Conservation (phyloP, 2,113 vertebrate species). For the Hippocampus zosterae region DNA sequence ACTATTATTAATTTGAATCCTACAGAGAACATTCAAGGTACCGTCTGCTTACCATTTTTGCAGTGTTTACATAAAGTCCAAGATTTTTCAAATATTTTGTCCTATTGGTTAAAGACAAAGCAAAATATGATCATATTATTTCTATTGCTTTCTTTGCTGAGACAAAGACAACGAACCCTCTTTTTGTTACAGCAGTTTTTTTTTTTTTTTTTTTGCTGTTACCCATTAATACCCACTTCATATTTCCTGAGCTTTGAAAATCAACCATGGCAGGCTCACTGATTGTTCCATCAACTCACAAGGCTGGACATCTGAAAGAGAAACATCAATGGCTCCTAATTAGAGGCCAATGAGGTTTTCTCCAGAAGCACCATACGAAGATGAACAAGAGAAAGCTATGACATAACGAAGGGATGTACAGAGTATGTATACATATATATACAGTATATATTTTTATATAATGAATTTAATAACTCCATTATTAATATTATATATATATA, state of each 20-base stretch:
- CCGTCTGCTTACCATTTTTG: too few relatives aligned
- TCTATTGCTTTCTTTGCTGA: neutral
- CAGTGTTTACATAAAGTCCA: too few relatives aligned
- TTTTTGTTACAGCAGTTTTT: constrained; percentile 2
- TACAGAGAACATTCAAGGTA: too few relatives aligned
- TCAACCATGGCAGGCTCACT: constrained; percentile 29
- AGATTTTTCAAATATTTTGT: too few relatives aligned
- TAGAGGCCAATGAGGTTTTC: constrained; percentile 35
- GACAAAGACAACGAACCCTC: neutral
- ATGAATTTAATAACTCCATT: too few relatives aligned
- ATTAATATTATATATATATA: too few relatives aligned
- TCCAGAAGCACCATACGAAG: constrained; percentile 13
- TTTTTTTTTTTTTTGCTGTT: neutral
- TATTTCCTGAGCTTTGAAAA: constrained; percentile 23
- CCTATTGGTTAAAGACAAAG: neutral
- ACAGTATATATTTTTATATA: too few relatives aligned
- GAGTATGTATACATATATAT: too few relatives aligned
- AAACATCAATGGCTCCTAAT: constrained; percentile 35
- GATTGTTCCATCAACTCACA: constrained; percentile 25
- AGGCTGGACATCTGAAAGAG: constrained; percentile 15
- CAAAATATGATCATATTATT: neutral
- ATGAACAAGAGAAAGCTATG: neutral
- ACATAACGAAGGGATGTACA: too few relatives aligned
- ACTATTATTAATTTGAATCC: too few relatives aligned
- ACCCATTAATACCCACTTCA: constrained; percentile 4